These are phyloP conservation scores for Ochropleura leucogaster DNA, from an alignment of 2,888 invertebrate genomes.

Conservation along the genomic window DNA sequence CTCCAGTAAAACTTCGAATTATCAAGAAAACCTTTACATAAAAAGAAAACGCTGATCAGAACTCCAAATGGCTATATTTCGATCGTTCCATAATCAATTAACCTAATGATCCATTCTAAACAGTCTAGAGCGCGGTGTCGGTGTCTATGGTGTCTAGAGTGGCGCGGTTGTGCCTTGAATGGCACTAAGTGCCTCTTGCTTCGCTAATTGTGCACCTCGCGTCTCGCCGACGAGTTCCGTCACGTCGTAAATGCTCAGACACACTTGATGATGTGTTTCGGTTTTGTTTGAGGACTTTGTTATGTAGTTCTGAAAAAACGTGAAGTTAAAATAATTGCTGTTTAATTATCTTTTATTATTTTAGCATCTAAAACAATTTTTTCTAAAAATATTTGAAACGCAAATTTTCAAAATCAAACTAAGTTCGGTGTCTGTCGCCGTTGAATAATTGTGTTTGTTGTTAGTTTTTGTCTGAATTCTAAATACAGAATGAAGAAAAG, in stretches of 20 bases:
- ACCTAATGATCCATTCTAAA: conserved; percentile 54
- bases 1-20: not conserved
- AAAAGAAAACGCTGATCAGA: too few relatives aligned
- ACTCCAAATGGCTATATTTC: conserved; percentile 6
- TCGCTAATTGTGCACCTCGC: conserved; percentile 77
- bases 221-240: conserved; percentile 56
- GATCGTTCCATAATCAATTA: conserved; percentile 40
- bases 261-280: conserved; percentile 16
- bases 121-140: conserved; percentile 49
- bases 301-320: not conserved
- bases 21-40: too few relatives aligned
- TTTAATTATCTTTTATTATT: not conserved
- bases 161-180: conserved; percentile 72
- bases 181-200: conserved; percentile 80
- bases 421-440: not conserved
- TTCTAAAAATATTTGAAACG: too few relatives aligned
- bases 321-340: not conserved
- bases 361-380: not conserved
- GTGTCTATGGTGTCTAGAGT: conserved; percentile 54
- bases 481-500: not conserved
- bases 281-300: conserved; percentile 9
- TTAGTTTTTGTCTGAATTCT: not conserved
- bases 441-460: not conserved
- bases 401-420: too few relatives aligned
- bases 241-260: conserved; percentile 48